Base-by-base conservation (phyloP, 1,140 invertebrate genomes). In the Xylocopa sonorina region DNA sequence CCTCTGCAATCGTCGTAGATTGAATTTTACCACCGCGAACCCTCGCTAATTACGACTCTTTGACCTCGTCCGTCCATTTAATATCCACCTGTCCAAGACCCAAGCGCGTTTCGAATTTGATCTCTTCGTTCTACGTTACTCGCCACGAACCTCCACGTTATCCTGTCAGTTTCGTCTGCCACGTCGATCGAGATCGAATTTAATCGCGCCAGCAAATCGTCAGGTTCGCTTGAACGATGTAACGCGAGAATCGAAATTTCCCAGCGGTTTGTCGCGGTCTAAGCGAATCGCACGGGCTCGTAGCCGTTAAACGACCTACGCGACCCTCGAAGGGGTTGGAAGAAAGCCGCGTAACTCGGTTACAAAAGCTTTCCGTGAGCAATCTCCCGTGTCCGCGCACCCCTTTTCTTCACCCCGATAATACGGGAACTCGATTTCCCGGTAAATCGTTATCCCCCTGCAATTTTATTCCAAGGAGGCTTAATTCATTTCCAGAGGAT, bases 401-500 rank as follows among this genome's bases (percentile, higher is more conserved):
- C 58, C 64, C 74, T 69, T 78, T 73, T 82, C 53, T 63, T 75
- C 38, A 21, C 68, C 32, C 46, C 48, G 68, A 76, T 76, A 76
- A 80, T 46, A 64, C 60, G 72, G 53, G 53, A 84, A 84, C 41
- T 66, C 77, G 81, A 83, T 84, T 84, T 76, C 66, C 29, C 82
- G 77, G 84, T 76, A 76, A 76, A 76, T 84, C 80, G 82, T 84
- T 76, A 80, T 80, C 78, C 60, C n/a, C 34, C 62, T 51, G 43
- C 84, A 81, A 85, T 85, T 81, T 80, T 78, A 84, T 84, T 84
- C 46, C 14, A n/a, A n/a, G 58, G n/a, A 53, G 46, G 55, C 55
- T 82, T 86, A 86, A 86, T 86, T 85, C 76, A 86, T 85, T 85
- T 79, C 80, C 66, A 24, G n/a, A 41, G 29, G 57, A 71, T 78